A percentile compares a stretch with the other conserved stretches of the same genome.
phyloP scores from a whole-genome alignment of 2,113 vertebrate genomes.

The Solea senegalensis region DNA sequence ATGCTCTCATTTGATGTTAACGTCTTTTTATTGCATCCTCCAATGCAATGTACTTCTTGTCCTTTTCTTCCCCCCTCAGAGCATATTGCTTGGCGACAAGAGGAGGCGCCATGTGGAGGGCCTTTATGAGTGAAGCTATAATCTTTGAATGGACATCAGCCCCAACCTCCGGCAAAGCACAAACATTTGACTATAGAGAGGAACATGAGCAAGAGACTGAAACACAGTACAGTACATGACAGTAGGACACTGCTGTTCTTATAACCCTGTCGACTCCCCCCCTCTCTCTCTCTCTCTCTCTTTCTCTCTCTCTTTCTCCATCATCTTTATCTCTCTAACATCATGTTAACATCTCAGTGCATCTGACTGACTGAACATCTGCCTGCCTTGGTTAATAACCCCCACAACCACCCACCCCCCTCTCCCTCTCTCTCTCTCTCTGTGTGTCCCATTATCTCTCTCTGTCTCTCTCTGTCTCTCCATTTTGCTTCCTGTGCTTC shows the following conservation, averaged over 20 bases:
- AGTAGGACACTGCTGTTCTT: slow-evolving; percentile 47
- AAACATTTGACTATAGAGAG: slow-evolving; percentile 80
- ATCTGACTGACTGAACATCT: slow-evolving; percentile 44
- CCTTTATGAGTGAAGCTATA: slow-evolving; percentile 57
- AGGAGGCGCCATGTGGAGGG: slow-evolving; percentile 62
- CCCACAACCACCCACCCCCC: too few relatives aligned
- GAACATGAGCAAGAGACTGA: slow-evolving; percentile 63
- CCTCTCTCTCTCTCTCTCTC: slow-evolving; percentile 26
- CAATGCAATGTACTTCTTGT: slow-evolving; percentile 54
- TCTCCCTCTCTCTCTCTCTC: too few relatives aligned
- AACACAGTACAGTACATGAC: slow-evolving; percentile 67
- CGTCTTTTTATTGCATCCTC: slow-evolving; percentile 23
- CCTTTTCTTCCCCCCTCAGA: slow-evolving; percentile 51
- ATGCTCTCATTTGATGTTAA: slow-evolving; percentile 32
- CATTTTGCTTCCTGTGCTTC: slow-evolving; percentile 48
- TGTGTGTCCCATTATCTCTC: not conserved
- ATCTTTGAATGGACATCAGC: slow-evolving; percentile 79
- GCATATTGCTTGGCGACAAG: slow-evolving; percentile 69
- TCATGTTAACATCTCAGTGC: slow-evolving; percentile 34
- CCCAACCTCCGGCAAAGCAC: slow-evolving; percentile 89
- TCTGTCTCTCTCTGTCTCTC: slow-evolving; percentile 27
- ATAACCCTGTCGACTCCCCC: slow-evolving; percentile 28
- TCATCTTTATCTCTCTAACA: slow-evolving; percentile 43
- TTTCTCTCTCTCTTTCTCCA: slow-evolving; percentile 17
- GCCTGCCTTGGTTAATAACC: slow-evolving; percentile 44